Evolutionary conservation across 2,797 vertebrate genomes (phyloP).

Genomic region (Hippoglossus hippoglossus): DNA sequence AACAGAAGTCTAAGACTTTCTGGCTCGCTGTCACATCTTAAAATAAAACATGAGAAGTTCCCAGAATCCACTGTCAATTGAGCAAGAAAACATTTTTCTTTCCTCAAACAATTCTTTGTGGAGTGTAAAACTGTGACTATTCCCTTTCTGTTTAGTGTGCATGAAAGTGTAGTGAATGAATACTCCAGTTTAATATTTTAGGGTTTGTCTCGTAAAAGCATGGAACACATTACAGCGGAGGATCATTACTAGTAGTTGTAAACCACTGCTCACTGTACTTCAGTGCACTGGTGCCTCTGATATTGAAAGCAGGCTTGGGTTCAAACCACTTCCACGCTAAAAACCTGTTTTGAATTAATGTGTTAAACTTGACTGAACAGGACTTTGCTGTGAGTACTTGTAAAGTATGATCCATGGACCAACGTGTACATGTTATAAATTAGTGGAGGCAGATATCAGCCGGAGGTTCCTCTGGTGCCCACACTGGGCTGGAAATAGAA

Average conservation of each 20-base stretch:
- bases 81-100: too few relatives aligned
- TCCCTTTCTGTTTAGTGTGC: background rate
- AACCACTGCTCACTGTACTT: slow-evolving; percentile 21
- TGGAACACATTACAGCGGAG: slow-evolving; percentile 9
- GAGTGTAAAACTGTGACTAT: background rate
- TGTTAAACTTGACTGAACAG: slow-evolving; percentile 32
- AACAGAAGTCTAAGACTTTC: background rate
- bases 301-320: slow-evolving; percentile 27
- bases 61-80: slow-evolving; percentile 2
- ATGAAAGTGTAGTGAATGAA: slow-evolving; percentile 2
- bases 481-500: slow-evolving; percentile 77
- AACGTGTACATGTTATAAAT: slow-evolving; percentile 58
- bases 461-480: slow-evolving; percentile 56
- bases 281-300: slow-evolving; percentile 8
- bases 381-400: slow-evolving; percentile 25
- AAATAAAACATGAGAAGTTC: slow-evolving; percentile 21
- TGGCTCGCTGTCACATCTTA: too few relatives aligned
- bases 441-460: slow-evolving; percentile 58
- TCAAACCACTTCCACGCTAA: slow-evolving; percentile 22
- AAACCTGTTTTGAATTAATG: slow-evolving; percentile 52
- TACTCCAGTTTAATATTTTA: slow-evolving; percentile 6
- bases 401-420: slow-evolving; percentile 31
- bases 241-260: slow-evolving; percentile 11
- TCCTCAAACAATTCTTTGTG: background rate
- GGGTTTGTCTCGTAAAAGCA: slow-evolving; percentile 7